Evolutionary conservation across 2,888 invertebrate genomes (phyloP), one percentile per base, ranked within the genome.

Genomic region (Drosophila gaucha): DNA sequence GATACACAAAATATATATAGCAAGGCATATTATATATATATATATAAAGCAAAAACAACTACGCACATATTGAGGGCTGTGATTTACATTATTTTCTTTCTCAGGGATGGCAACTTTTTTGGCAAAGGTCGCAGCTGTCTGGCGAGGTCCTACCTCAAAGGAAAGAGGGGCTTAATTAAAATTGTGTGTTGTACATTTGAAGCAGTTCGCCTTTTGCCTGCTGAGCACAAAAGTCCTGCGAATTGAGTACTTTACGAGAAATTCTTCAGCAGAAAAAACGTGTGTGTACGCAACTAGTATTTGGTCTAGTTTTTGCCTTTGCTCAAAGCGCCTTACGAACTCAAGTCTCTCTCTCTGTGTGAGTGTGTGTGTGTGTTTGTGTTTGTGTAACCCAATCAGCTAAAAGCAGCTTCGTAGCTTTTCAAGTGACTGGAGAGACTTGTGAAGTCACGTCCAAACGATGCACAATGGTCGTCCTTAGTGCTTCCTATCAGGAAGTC

Each of bases 101-200:
- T 46, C 3, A 8, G 8, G 22, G 35, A n/a, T n/a, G n/a, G n/a
- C n/a, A n/a, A n/a, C 28, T 36, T 33, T 59, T 71, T 68, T 43
- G 20, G 69, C 36, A 44, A 47, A 55, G 62, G 51, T 58, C 62
- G 58, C 67, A 47, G 50, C 33, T 51, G 38, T 30, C 55, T 31
- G 59, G 26, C 28, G 12, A 20, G 44, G 1, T 18, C 9, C 26
- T 24, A 59, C 8, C 33, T 22, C 31, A 39, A 49, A 56, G 38
- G 47, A 62, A 60, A 74, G 14, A 6, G 24, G 26, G 51, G 75
- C 65, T 70, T 73, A 76, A 74, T 76, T 74, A 74, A 76, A 76
- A 56, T 51, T 52, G 50, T 47, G 20, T 36, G 38, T 41, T 39
- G 64, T 50, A 36, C 56, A 38, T 52, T 69, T 46, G 30, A 74